A percentile compares a stretch with the other conserved stretches of the same genome.
Conservation (phyloP, 2,113 vertebrate species). For the Himantopus leucocephalus region DNA sequence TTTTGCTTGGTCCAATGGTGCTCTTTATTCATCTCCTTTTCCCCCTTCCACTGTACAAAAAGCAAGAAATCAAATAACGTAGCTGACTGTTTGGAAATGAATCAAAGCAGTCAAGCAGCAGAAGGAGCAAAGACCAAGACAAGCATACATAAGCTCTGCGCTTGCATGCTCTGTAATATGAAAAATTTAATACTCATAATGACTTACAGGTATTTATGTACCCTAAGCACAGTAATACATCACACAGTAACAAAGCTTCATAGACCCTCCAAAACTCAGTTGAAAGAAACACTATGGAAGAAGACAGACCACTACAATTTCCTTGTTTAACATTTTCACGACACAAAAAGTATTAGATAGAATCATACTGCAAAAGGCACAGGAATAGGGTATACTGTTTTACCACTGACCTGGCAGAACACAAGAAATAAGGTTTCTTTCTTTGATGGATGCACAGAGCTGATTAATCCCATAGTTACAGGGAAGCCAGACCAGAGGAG, state of each 20-base stretch:
- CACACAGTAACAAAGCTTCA: not conserved
- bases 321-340: not conserved
- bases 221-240: not conserved
- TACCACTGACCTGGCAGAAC: not conserved
- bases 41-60: not conserved
- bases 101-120: not conserved
- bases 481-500: not conserved
- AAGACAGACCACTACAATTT: not conserved
- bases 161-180: not conserved
- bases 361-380: not conserved
- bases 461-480: not conserved
- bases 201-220: accelerated
- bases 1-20: not conserved
- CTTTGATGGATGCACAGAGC: not conserved
- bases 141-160: not conserved
- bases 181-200: not conserved
- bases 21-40: not conserved
- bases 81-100: not conserved
- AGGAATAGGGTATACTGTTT: not conserved
- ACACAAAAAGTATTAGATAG: not conserved
- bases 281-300: not conserved
- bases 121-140: not conserved
- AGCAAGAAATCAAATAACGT: not conserved
- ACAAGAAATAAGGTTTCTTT: not conserved
- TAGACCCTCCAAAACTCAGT: not conserved